Evolutionary conservation across 1,140 invertebrate genomes (phyloP).

Genomic region (Musca domestica): DNA sequence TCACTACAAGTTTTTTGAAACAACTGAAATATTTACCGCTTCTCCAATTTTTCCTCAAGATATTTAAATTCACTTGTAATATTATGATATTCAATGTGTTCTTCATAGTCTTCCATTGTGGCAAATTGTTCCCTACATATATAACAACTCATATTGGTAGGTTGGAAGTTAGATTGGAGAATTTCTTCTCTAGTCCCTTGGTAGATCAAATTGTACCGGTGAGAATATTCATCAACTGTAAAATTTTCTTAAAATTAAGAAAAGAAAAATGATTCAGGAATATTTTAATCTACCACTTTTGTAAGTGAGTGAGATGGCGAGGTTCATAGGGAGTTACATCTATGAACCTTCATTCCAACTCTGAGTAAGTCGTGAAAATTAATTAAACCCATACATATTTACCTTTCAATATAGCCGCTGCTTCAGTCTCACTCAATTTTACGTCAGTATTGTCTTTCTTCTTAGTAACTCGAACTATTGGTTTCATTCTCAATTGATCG

Average conservation of each 20-base stretch:
- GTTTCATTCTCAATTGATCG: constrained; percentile 33
- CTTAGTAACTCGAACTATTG: constrained; percentile 1
- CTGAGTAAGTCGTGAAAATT: too few relatives aligned
- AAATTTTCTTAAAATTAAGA: background rate
- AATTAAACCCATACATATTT: background rate
- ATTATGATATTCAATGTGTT: constrained; percentile 43
- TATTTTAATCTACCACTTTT: too few relatives aligned
- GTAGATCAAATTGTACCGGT: constrained; percentile 33
- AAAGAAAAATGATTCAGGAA: background rate
- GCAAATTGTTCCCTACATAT: constrained; percentile 43
- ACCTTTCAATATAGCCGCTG: background rate
- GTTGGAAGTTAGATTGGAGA: constrained; percentile 28
- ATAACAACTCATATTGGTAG: constrained; percentile 40
- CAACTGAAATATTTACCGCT: too few relatives aligned
- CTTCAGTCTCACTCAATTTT: too few relatives aligned
- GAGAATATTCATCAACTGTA: constrained; percentile 29
- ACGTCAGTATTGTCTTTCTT: too few relatives aligned
- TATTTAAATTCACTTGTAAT: constrained; percentile 46
- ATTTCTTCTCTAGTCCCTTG: constrained; percentile 34
- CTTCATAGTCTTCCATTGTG: constrained; percentile 41
- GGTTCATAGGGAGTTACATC: too few relatives aligned
- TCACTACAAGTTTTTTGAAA: too few relatives aligned
- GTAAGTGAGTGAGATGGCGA: too few relatives aligned
- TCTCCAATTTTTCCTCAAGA: constrained; percentile 9
- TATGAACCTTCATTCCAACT: too few relatives aligned